Evolutionary conservation across 2,888 invertebrate species (phyloP), one percentile per base, ranked within the genome.

Genomic region (Camponotus fellah): DNA sequence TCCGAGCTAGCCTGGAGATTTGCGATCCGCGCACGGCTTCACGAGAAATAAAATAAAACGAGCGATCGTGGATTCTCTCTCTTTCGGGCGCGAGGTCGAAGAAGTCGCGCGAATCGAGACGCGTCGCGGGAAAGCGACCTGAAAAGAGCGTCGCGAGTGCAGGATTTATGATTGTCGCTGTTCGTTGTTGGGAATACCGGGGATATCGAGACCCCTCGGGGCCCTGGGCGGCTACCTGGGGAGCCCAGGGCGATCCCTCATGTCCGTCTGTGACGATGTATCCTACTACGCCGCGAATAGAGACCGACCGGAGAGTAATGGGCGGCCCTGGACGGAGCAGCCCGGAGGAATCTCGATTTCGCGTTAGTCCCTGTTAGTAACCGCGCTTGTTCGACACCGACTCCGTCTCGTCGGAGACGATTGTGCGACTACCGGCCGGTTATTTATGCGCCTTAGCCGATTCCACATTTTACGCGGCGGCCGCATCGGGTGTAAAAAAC

Each of bases 381-480:
- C 82, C 82, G 86, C 60, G 85, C 89, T 89, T 84, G 86, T 89
- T 87, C 88, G 90, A 89, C 90, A 88, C 74, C 40, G 82, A 53
- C 62, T 46, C 49, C 56, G 80, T 56, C 69, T 80, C 82, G 84
- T 83, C 83, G 83, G 53, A 82, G 77, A 86, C 77, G 85, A 69
- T 77, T 75, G 75, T 76, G 69, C 68, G 40, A 32, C 74, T 46
- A 79, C 58, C 49, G 40, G 40, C 76, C 60, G 77, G 84, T 91
- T 90, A 90, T 92, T 90, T 91, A 92, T 90, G 85, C 87, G 76
- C 83, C 77, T 88, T 86, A 82, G 82, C 83, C 81, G 88, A 75
- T 85, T 85, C 82, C 83, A 65, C 86, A 86, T 86, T 86, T 82
- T 87, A 46, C 79, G 64, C n/a, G 68, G n/a, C 58, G 68, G 80